Evolutionary conservation across 2,888 invertebrate genomes (phyloP), one percentile per base, ranked within the genome.

Genomic region (Drosophila cracens): DNA sequence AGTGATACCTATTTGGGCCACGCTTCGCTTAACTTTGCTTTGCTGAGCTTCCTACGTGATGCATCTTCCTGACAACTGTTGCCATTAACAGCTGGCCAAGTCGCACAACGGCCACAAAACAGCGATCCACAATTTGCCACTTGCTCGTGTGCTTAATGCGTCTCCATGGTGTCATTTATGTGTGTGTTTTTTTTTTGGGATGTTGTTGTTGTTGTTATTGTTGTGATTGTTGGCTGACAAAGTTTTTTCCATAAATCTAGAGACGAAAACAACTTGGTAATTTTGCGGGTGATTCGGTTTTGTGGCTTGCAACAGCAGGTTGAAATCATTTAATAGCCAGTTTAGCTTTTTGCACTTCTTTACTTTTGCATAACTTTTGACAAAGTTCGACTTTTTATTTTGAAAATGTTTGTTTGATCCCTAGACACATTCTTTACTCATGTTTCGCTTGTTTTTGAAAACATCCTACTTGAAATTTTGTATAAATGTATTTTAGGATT

Each of bases 41-140:
- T 6, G 27, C 52, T 46, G 46, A 40, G 46, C 52, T 68, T 33
- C 61, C 53, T 61, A 79, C 75, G 75, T 79, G 77, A 59, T 70
- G 75, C 76, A 36, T 38, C 38, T 43, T 40, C 43, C 49, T 80
- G 87, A 81, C 89, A 90, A 87, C 87, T 90, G 90, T 87, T 87
- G 87, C 90, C 90, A 90, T 87, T 90, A 90, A 83, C 90, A 87
- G 84, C 74, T 87, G 81, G 71, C 69, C 73, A 64, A 51, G 57
- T 48, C 60, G 21, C 60, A 65, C 66, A 56, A 29, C 40, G 65
- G 64, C 72, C 57, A 71, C 70, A 21, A 53, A 53, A 34, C 53
- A 74, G 57, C 72, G 67, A 60, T 80, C 61, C 56, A 67, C 61
- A 74, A 64, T 73, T 57, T 70, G 67, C 76, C 63, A 71, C 70